Base-by-base conservation (phyloP, 1,140 invertebrate species). In the Trichonephila clavata region DNA sequence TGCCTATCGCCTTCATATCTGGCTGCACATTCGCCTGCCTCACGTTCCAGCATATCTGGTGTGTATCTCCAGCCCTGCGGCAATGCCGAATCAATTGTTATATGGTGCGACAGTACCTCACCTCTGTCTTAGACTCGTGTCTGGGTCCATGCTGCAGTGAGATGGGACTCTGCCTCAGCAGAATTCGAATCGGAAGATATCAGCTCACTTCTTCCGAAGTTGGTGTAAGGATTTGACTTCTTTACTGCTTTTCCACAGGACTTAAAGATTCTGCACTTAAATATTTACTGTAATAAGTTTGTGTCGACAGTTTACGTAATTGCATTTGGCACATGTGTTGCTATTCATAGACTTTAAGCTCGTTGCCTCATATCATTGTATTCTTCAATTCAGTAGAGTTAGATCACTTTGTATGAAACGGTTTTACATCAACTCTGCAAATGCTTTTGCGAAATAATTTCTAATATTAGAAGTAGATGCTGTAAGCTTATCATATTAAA, bases 41-140 rank as follows among this genome's bases (percentile, higher is more conserved):
- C 6, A 97, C 97, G 2, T 98, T 98, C 96, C 95, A 98, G 97
- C 97, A 97, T 96, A 97, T 98, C 89, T 98, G 97, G 97, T 97
- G 97, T 94, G 95, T 97, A 14, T 97, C 96, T 0, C 97, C 97
- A 0, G 97, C 96, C 90, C 95, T 97, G 21, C 96, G 97, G 61
- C 96, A 97, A 77, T 96, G 97, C 95, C 97, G 97, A 95, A 97
- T 98, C 94, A 97, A 97, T 94, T 97, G 97, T 95, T 96, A 97
- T 0, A 96, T 97, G 4, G 95, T 96, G 6, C 96, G 97, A 60
- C 96, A 96, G 21, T 96, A 97, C 94, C 95, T 97, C 59, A 95
- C 96, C 14, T 95, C 96, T 0, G 96, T 96, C 92, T 96, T 97
- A 81, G 96, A 97, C 13, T 97, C 97, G 0, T 95, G 97, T 4